A percentile compares a stretch with the other conserved stretches of the same genome.
These are phyloP conservation scores for Aegithalos caudatus DNA, from an alignment of 2,113 vertebrate species.

Conservation along the genomic window DNA sequence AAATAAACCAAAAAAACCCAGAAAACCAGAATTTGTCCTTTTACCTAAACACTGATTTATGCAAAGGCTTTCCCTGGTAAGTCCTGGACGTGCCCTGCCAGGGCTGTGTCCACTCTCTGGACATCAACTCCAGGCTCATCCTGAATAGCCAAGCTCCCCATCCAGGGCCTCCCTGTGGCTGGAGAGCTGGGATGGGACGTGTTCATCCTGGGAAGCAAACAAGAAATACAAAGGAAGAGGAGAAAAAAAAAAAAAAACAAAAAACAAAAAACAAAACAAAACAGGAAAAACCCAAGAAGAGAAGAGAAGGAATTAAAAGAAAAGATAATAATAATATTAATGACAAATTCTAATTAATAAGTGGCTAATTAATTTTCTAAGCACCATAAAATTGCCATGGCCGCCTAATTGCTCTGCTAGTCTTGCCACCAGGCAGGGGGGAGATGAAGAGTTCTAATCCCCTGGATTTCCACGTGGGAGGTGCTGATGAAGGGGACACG, in stretches of 20 bases:
- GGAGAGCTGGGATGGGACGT: background rate
- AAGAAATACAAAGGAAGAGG: background rate
- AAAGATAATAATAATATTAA: conserved; percentile 4
- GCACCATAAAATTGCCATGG: conserved; percentile 56
- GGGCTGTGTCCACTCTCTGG: background rate
- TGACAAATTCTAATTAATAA: conserved; percentile 40
- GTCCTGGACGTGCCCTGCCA: accelerated
- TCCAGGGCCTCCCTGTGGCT: background rate
- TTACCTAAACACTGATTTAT: background rate
- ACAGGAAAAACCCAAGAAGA: background rate
- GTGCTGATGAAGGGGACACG: background rate
- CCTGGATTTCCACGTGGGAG: background rate
- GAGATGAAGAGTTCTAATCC: background rate
- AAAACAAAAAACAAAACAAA: background rate
- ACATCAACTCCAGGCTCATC: accelerated
- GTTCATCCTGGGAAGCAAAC: background rate
- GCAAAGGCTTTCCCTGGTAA: background rate
- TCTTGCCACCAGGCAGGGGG: conserved; percentile 19
- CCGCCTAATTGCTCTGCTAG: conserved; percentile 36
- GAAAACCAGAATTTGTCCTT: background rate
- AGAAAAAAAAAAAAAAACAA: too few relatives aligned
- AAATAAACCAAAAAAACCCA: too few relatives aligned
- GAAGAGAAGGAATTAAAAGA: background rate
- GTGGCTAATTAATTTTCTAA: conserved; percentile 29
- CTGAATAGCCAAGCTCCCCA: background rate